Evolutionary conservation across 2,113 vertebrate genomes (phyloP).

Genomic region (Connochaetes taurinus): DNA sequence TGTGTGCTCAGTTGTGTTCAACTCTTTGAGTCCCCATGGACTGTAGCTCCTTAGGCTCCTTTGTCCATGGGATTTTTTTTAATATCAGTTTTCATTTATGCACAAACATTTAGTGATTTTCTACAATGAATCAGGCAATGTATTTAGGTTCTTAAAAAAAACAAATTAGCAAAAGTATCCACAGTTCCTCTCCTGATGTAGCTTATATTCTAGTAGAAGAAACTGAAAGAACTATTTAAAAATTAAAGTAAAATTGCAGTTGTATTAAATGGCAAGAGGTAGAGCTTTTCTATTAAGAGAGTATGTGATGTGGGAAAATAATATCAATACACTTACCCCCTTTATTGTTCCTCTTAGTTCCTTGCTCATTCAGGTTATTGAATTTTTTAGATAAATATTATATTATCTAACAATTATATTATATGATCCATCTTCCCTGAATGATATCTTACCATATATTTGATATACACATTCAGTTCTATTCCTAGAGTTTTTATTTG

Average conservation of each 20-base stretch:
- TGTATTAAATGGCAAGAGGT: neutral
- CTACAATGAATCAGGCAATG: neutral
- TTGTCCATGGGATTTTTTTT: neutral
- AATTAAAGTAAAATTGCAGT: neutral
- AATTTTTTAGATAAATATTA: neutral
- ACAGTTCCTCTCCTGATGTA: neutral
- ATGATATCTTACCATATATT: neutral
- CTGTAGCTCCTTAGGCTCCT: neutral
- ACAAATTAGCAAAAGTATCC: neutral
- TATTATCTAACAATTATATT: neutral
- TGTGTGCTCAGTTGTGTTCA: neutral
- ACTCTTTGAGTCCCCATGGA: neutral
- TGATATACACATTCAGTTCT: neutral
- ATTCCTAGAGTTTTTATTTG: neutral
- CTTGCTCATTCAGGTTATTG: neutral
- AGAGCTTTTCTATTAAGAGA: neutral
- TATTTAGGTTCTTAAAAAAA: neutral
- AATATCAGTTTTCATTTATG: neutral
- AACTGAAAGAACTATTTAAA: neutral
- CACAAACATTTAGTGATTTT: neutral
- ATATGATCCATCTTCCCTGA: neutral
- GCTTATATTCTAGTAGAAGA: neutral
- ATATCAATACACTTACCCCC: neutral
- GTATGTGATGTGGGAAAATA: neutral
- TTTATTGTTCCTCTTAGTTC: neutral